phyloP scores from a whole-genome alignment of 2,113 vertebrate genomes.

The Pseudorhombus dupliciocellatus region DNA sequence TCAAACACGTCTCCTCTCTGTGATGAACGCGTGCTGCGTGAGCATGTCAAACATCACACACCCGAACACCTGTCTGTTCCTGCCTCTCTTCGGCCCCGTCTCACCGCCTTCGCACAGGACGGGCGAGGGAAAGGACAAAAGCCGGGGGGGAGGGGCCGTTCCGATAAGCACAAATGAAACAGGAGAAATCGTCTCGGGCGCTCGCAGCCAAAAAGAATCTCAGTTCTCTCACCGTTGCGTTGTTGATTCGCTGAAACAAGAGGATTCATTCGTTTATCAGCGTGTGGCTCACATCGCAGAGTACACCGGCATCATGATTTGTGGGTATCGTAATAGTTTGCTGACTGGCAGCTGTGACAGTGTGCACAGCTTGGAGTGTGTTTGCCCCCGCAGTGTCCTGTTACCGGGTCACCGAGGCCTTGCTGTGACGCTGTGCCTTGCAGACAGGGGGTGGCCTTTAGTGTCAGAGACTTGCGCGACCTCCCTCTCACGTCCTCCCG shows the following conservation, averaged over 20 bases:
- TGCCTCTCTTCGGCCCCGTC: slow-evolving; percentile 40
- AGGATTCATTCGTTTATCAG: slow-evolving; percentile 47
- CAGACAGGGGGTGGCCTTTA: slow-evolving; percentile 60
- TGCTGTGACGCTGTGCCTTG: slow-evolving; percentile 34
- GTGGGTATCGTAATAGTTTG: slow-evolving; percentile 5
- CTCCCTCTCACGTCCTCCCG: slow-evolving; percentile 33
- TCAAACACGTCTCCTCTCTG: slow-evolving; percentile 72
- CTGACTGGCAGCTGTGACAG: slow-evolving; percentile 73
- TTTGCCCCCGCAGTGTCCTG: slow-evolving; percentile 60
- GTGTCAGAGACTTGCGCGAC: slow-evolving; percentile 64
- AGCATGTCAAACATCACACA: slow-evolving; percentile 81
- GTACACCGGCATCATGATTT: slow-evolving; percentile 38
- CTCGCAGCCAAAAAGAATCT: neutral
- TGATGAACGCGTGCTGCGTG: slow-evolving; percentile 76
- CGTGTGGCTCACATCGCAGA: slow-evolving; percentile 30
- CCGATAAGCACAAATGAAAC: neutral
- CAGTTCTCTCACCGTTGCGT: slow-evolving; percentile 22
- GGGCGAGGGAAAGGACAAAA: slow-evolving; percentile 49
- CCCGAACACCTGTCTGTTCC: slow-evolving; percentile 77
- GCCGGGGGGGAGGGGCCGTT: slow-evolving; percentile 6
- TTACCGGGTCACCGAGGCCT: slow-evolving; percentile 61
- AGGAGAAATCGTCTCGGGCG: neutral
- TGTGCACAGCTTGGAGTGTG: slow-evolving; percentile 62
- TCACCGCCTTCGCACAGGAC: slow-evolving; percentile 37
- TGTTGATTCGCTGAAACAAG: slow-evolving; percentile 46